phyloP scores from a whole-genome alignment of 2,113 vertebrate genomes.

The Empidonax traillii region DNA sequence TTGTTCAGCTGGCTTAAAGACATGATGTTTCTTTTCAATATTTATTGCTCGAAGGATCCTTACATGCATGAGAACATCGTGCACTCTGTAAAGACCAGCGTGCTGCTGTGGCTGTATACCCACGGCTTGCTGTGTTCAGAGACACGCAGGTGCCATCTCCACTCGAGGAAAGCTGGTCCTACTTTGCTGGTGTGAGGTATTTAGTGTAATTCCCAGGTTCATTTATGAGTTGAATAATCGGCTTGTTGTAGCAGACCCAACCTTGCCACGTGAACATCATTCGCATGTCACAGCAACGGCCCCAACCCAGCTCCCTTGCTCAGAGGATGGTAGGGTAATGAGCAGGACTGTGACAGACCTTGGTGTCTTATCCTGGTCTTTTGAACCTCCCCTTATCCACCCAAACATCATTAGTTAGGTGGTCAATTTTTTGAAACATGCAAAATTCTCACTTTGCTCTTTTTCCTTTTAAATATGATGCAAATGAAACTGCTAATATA shows the following conservation, averaged over 20 bases:
- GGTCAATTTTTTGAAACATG: not conserved
- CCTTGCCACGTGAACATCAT: not conserved
- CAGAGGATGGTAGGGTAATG: not conserved
- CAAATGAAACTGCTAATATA: not conserved
- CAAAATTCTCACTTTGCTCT: not conserved
- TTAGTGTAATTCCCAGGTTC: rapidly evolving
- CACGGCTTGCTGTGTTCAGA: rapidly evolving
- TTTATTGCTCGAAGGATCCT: not conserved
- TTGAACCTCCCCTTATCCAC: not conserved
- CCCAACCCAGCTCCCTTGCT: not conserved
- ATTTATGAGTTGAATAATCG: not conserved
- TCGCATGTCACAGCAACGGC: not conserved
- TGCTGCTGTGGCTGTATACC: not conserved
- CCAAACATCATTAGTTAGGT: not conserved
- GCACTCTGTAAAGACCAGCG: rapidly evolving
- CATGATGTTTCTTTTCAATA: not conserved
- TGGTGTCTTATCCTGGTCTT: not conserved
- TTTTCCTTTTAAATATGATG: not conserved
- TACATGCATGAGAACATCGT: not conserved
- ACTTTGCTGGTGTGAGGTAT: not conserved
- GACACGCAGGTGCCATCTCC: no score
- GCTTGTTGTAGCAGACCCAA: not conserved
- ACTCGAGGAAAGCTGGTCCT: rapidly evolving
- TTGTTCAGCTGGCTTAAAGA: not conserved
- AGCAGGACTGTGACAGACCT: not conserved